These are phyloP conservation scores for Volucella bombylans DNA, from an alignment of 2,888 invertebrate species.

Conservation along the genomic window DNA sequence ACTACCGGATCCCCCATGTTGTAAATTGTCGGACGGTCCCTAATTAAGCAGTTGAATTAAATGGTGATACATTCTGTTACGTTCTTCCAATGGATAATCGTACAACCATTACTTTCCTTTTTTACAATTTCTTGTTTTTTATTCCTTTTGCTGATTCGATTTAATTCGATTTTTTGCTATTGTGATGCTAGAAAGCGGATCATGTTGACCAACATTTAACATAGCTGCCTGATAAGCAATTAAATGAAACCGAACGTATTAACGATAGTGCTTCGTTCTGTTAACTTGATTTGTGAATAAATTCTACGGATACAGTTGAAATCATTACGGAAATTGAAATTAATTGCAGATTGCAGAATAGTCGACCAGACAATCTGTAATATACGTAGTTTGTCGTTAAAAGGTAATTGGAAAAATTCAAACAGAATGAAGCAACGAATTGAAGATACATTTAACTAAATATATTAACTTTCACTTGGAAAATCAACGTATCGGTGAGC, in stretches of 20 bases:
- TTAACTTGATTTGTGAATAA: conserved; percentile 54
- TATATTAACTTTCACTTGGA: too few species aligned
- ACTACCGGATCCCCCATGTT: neutral
- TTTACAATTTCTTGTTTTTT: neutral
- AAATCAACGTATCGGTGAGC: too few species aligned
- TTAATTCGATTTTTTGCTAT: neutral
- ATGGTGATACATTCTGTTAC: conserved; percentile 16
- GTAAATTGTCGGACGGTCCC: conserved; percentile 22
- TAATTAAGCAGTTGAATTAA: conserved; percentile 46
- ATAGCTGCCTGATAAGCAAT: conserved; percentile 62
- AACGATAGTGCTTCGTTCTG: conserved; percentile 46
- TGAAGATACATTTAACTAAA: too few species aligned
- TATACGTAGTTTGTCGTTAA: too few species aligned
- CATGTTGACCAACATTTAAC: conserved; percentile 10
- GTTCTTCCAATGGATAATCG: conserved; percentile 11
- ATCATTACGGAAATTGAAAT: too few species aligned
- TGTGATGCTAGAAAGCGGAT: conserved; percentile 10
- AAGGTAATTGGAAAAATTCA: too few species aligned
- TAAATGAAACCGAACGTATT: conserved; percentile 55
- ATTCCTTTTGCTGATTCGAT: neutral
- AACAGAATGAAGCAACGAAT: too few species aligned
- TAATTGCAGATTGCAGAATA: too few species aligned
- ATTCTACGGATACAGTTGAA: conserved; percentile 8
- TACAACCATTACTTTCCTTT: conserved; percentile 2
- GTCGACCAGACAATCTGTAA: too few species aligned